phyloP scores from a whole-genome alignment of 1,140 invertebrate genomes.

The Drosophila ironensis region DNA sequence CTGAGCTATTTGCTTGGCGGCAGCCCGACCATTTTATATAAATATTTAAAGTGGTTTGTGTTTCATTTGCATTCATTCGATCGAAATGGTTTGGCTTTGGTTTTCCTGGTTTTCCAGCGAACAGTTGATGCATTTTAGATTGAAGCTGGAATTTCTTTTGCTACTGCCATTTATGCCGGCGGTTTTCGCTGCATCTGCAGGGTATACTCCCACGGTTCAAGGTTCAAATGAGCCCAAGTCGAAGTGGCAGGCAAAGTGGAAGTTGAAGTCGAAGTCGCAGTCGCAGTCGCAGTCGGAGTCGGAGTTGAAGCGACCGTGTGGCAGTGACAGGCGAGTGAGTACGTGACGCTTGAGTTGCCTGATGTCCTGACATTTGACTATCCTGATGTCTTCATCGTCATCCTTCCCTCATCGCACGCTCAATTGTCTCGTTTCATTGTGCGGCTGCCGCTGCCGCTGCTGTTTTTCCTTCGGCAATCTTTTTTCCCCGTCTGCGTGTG shows the following conservation, averaged over 20 bases:
- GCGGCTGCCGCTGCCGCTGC: slow-evolving; percentile 19
- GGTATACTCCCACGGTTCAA: too few relatives aligned
- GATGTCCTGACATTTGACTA: slow-evolving; percentile 46
- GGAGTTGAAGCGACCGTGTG: neutral
- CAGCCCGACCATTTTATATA: too few relatives aligned
- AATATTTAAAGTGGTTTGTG: too few relatives aligned
- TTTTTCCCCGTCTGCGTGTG: slow-evolving; percentile 27
- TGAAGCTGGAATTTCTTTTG: too few relatives aligned
- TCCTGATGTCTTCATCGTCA: slow-evolving; percentile 45
- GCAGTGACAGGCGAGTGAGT: slow-evolving; percentile 45
- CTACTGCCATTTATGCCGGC: too few relatives aligned
- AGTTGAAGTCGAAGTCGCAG: slow-evolving; percentile 6
- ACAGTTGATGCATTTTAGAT: too few relatives aligned
- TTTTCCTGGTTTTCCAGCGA: too few relatives aligned
- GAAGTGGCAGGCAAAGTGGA: slow-evolving; percentile 25
- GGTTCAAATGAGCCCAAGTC: slow-evolving; percentile 48
- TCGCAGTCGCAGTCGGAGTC: slow-evolving; percentile 8
- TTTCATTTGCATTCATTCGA: too few relatives aligned
- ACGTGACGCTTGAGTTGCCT: slow-evolving; percentile 50
- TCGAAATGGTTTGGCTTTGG: too few relatives aligned
- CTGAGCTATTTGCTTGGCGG: too few relatives aligned
- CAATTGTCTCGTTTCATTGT: slow-evolving; percentile 68
- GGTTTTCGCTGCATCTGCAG: too few relatives aligned
- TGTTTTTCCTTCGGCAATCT: slow-evolving; percentile 18
- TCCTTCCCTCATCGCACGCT: slow-evolving; percentile 10